Conservation (phyloP, 2,888 invertebrate species). For the Cetonia aurata region DNA sequence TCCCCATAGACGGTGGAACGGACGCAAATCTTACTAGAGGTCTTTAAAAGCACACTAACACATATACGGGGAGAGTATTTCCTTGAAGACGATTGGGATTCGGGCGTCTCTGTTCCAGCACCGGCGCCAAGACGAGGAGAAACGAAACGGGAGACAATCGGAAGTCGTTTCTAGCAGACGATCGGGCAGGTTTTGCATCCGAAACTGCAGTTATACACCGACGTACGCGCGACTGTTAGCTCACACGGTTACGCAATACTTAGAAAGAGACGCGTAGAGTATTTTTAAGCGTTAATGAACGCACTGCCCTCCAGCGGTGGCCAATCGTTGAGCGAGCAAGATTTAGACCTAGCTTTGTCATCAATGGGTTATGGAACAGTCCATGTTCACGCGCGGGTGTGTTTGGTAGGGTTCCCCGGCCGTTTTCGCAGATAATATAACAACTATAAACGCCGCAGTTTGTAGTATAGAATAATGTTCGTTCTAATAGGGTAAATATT, state of each 20-base stretch:
- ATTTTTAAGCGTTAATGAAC: conserved; percentile 61
- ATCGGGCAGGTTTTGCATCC: conserved; percentile 48
- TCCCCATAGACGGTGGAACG: conserved; percentile 41
- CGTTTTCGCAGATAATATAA: neutral
- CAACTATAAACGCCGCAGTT: too few relatives aligned
- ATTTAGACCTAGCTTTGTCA: conserved; percentile 78
- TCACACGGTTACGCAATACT: conserved; percentile 53
- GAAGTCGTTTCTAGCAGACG: conserved; percentile 48
- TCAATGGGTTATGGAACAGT: conserved; percentile 78
- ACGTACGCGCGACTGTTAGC: conserved; percentile 51
- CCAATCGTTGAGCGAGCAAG: conserved; percentile 74
- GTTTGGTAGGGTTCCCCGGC: conserved; percentile 47
- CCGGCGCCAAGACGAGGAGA: conserved; percentile 14
- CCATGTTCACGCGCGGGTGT: conserved; percentile 66
- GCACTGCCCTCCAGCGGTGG: conserved; percentile 63
- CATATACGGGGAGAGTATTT: conserved; percentile 54
- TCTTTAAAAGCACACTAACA: conserved; percentile 60
- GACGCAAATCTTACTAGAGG: conserved; percentile 55
- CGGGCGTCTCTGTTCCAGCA: conserved; percentile 45
- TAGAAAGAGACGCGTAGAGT: conserved; percentile 52
- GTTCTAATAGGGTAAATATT: conserved; percentile 5
- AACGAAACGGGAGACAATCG: conserved; percentile 49
- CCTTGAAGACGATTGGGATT: conserved; percentile 42
- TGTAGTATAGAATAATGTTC: neutral
- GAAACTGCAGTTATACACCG: conserved; percentile 46